Evolutionary conservation across 2,113 vertebrate species (phyloP).

Genomic region (Entelurus aequoreus): DNA sequence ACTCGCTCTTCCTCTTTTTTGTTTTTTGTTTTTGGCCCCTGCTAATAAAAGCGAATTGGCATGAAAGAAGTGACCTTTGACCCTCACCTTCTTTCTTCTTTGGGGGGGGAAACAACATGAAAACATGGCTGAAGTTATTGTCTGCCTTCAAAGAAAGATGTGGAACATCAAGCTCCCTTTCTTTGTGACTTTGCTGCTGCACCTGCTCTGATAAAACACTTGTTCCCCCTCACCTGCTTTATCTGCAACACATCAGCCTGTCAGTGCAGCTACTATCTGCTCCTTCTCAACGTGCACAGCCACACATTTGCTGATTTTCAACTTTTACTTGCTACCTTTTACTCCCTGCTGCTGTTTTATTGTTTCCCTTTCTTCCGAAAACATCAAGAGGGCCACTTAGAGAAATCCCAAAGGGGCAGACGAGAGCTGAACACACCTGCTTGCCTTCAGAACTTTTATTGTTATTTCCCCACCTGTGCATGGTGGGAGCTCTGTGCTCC

Average conservation of each 20-base stretch:
- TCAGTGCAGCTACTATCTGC: slow-evolving; percentile 25
- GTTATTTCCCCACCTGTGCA: background rate
- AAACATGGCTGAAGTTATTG: slow-evolving; percentile 41
- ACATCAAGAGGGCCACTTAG: slow-evolving; percentile 20
- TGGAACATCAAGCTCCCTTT: slow-evolving; percentile 20
- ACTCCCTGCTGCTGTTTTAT: slow-evolving; percentile 4
- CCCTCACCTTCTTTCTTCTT: slow-evolving; percentile 27
- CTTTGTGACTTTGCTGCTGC: slow-evolving; percentile 7
- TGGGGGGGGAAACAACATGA: slow-evolving; percentile 22
- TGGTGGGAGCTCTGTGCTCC: slow-evolving; percentile 4
- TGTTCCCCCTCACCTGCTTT: slow-evolving; percentile 11
- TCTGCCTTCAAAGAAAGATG: slow-evolving; percentile 26
- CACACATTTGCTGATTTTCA: slow-evolving; percentile 31
- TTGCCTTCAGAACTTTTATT: slow-evolving; percentile 22
- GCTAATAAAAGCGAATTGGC: slow-evolving; percentile 63
- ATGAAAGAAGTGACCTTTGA: slow-evolving; percentile 60
- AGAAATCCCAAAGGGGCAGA: slow-evolving; percentile 24
- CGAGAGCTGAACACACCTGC: slow-evolving; percentile 34
- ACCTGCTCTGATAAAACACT: slow-evolving; percentile 13
- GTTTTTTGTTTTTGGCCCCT: slow-evolving; percentile 28
- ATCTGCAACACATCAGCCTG: slow-evolving; percentile 46
- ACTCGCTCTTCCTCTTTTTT: slow-evolving; percentile 26
- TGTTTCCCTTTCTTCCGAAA: slow-evolving; percentile 17
- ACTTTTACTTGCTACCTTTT: slow-evolving; percentile 23
- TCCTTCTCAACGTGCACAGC: slow-evolving; percentile 21